Base-by-base conservation (phyloP, 2,113 vertebrate genomes). In the Platysteira castanea region DNA sequence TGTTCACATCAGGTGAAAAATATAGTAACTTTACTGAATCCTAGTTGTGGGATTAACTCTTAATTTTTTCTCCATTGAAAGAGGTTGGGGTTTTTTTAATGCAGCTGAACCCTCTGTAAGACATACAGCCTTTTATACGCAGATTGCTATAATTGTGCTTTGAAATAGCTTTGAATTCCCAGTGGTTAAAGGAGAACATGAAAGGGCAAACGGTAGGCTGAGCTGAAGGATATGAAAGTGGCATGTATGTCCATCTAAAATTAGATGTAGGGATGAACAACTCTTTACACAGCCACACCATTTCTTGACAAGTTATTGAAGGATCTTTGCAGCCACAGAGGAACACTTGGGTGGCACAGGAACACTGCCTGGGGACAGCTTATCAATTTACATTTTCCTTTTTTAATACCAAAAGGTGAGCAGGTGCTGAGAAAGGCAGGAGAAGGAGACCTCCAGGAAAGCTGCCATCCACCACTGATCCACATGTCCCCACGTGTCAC, bases 141-240 rank as follows among this genome's bases (percentile, higher is more conserved):
- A 98, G 98, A 98, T 98, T 97, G 95, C 59, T 96, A 92, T 97
- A 98, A 98, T 98, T 98, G 98, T 87, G 90, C 98, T 98, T 98
- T 98, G 98, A 98, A 98, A 98, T 96, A 97, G 96, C 95, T 97
- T 92, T 97, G 95, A 97, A 98, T 98, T 98, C 98, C 97, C 97
- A 89, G 80, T 94, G 94, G 97, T 98, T 98, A 96, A 97, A 96
- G 19, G 93, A 97, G 98, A 98, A 98, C 97, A 97, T 97, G 97
- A 98, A 98, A 98, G 97, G 97, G 96, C 97, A 98, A 98, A 98
- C 96, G 96, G 96, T 97, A 97, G 31, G 70, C 91, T 67, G 84
- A 97, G 96, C 96, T 96, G 95, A 98, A 98, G 92, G 96, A 97
- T 97, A 97, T 95, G 87, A 95, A 98, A 98, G 95, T 94, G 77